Percentiles rank a stretch among this genome's conserved stretches.
Conservation (phyloP, 2,888 invertebrate species). For the Epirrita christyi region DNA sequence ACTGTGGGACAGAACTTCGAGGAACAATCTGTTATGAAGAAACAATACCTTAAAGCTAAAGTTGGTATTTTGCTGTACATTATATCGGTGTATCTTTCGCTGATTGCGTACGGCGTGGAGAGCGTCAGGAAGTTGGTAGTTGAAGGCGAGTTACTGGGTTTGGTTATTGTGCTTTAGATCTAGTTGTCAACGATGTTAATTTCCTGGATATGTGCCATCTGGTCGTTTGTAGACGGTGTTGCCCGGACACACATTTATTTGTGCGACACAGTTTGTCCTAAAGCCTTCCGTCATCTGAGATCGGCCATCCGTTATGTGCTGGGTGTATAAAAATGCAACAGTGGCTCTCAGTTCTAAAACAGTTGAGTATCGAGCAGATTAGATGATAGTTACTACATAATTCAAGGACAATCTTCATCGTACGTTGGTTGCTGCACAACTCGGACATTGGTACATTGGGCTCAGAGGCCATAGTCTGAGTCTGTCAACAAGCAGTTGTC, state of each 20-base stretch:
- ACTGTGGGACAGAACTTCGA: slow-evolving; percentile 62
- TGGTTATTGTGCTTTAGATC: slow-evolving; percentile 23
- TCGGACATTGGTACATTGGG: too few relatives aligned
- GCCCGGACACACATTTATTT: slow-evolving; percentile 23
- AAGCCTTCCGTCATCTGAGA: slow-evolving; percentile 31
- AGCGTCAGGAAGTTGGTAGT: slow-evolving; percentile 59
- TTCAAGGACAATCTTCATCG: too few relatives aligned
- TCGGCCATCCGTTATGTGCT: slow-evolving; percentile 16
- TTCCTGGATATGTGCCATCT: slow-evolving; percentile 30
- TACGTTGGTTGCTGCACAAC: too few relatives aligned
- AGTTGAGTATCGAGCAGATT: too few relatives aligned
- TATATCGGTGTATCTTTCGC: slow-evolving; percentile 68
- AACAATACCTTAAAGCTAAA: slow-evolving; percentile 65
- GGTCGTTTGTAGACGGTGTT: slow-evolving; percentile 5
- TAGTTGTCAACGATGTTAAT: slow-evolving; percentile 23
- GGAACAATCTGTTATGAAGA: slow-evolving; percentile 60
- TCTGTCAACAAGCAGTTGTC: too few relatives aligned
- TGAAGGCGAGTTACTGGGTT: slow-evolving; percentile 56
- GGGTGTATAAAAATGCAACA: too few relatives aligned
- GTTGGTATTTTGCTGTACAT: slow-evolving; percentile 62
- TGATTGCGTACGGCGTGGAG: slow-evolving; percentile 67
- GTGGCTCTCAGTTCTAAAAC: too few relatives aligned
- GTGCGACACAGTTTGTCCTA: slow-evolving; percentile 20
- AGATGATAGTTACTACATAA: too few relatives aligned
- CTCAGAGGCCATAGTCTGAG: too few relatives aligned